These are phyloP conservation scores for Bombus affinis DNA, from an alignment of 1,140 invertebrate genomes.

Conservation along the genomic window DNA sequence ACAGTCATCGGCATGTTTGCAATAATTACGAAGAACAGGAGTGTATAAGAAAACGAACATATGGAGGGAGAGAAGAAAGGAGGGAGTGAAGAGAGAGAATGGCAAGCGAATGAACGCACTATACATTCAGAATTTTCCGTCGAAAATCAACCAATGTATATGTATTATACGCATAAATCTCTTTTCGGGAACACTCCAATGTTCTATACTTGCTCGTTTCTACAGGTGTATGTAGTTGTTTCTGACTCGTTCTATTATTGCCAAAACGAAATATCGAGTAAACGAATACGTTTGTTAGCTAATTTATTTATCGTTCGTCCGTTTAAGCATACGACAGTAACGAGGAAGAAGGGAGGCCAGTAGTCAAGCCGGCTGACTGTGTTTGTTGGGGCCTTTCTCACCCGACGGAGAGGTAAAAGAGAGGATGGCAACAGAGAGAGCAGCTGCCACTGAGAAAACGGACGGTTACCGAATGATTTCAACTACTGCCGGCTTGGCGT, in stretches of 20 bases:
- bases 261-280: conserved; percentile 61
- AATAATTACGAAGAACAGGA: conserved; percentile 22
- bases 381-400: conserved; percentile 63
- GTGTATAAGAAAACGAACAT: background rate
- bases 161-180: background rate
- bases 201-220: conserved; percentile 11
- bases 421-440: conserved; percentile 45
- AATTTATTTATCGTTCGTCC: conserved; percentile 67
- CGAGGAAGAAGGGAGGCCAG: conserved; percentile 58
- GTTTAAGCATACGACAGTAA: conserved; percentile 54
- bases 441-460: conserved; percentile 69
- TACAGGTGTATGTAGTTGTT: conserved; percentile 4
- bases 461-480: conserved; percentile 52
- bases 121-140: conserved; percentile 27
- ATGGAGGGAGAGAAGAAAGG: background rate
- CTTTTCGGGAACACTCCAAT: background rate
- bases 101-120: conserved; percentile 3
- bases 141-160: conserved; percentile 6
- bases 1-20: conserved; percentile 28
- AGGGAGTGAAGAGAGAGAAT: no score
- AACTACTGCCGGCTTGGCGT: conserved; percentile 44
- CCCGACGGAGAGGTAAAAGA: conserved; percentile 58
- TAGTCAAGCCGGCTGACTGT: conserved; percentile 45
- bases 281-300: conserved; percentile 67
- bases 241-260: conserved; percentile 56